A percentile compares a stretch with the other conserved stretches of the same genome.
Evolutionary conservation across 2,797 vertebrate species (phyloP).

Genomic region (Nannoperca obscura): DNA sequence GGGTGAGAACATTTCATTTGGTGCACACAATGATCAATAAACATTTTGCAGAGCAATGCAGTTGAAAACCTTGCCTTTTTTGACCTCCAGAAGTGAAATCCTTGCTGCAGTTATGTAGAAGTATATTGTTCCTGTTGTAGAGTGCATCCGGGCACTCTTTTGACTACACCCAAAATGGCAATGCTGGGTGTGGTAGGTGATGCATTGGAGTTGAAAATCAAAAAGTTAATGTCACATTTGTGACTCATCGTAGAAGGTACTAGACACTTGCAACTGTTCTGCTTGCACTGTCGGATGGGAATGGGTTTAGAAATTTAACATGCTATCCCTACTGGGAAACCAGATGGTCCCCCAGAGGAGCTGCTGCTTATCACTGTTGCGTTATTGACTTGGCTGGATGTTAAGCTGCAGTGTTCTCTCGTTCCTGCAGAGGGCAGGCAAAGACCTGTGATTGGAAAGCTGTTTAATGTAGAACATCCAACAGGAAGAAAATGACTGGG

Average conservation of each 20-base stretch:
- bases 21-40: neutral
- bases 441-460: neutral
- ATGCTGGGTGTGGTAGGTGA: slow-evolving; percentile 9
- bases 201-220: neutral
- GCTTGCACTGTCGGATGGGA: neutral
- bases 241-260: neutral
- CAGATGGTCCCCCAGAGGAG: slow-evolving; percentile 6
- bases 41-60: neutral
- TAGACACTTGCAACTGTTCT: too few relatives aligned
- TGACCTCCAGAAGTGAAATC: neutral
- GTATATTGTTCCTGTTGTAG: neutral
- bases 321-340: neutral
- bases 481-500: slow-evolving; percentile 36
- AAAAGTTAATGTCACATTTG: neutral
- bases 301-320: neutral
- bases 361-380: neutral
- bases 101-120: accelerated
- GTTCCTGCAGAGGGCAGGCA: slow-evolving; percentile 74
- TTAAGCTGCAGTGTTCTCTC: neutral
- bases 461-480: neutral
- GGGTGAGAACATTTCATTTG: neutral
- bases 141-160: neutral
- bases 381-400: too few relatives aligned
- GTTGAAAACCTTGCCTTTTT: neutral
- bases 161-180: neutral